Evolutionary conservation across 2,113 vertebrate species (phyloP), one percentile per base, ranked within the genome.

Genomic region (Aegypius monachus): DNA sequence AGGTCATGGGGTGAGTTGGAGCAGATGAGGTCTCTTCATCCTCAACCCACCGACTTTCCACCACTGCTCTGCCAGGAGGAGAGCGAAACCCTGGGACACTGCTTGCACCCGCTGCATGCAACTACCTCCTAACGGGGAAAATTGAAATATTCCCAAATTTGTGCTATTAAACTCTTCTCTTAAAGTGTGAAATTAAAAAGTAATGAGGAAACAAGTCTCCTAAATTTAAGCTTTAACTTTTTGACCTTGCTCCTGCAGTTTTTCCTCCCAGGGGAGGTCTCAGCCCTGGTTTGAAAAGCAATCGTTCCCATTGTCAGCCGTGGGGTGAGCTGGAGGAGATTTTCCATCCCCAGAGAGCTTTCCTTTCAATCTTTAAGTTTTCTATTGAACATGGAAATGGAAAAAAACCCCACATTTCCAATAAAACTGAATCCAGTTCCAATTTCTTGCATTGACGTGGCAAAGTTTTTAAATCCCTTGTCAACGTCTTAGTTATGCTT

Each of bases 401-500:
- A 23, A 86, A 86, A 90, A 36, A 3, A 0, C 16, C 29, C 40
- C 90, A 72, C 56, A 61, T 81, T 95, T 95, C 94, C 88, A 95
- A 87, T 93, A 94, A 94, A 88, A 81, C 77, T 88, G 67, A 68
- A 78, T 88, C 86, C 88, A 92, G 75, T 93, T 97, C 94, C 86
- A 93, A 92, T 95, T 95, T 93, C 91, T 95, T 88, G 34, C 75
- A 83, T 18, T 86, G 88, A 91, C 3, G 16, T 11, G 48, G 88
- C 80, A 75, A 96, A 95, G 80, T 93, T 95, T 96, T 96, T 67
- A 93, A 97, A 97, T 92, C 93, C 92, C 86, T 95, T 88, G 93
- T 96, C 92, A 91, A 91, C 11, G 25, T 93, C 94, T 97, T 95
- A 95, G 94, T 93, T 95, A 90, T 95, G 88, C 82, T 97, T 95